Evolutionary conservation across 2,113 vertebrate species (phyloP), one percentile per base, ranked within the genome.

Genomic region (Carettochelys insculpta): DNA sequence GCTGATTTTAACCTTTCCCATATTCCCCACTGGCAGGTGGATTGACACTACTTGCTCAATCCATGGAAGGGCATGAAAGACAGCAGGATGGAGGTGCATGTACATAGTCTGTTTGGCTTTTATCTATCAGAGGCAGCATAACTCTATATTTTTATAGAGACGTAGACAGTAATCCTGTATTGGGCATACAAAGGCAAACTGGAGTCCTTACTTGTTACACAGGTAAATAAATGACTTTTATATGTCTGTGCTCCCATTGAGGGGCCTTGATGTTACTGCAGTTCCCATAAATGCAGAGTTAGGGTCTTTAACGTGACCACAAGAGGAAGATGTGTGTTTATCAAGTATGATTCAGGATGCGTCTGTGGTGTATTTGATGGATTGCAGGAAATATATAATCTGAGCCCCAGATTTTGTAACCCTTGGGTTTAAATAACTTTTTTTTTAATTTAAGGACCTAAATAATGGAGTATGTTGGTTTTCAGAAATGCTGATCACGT

Each of bases 1-100:
- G 61, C 58, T n/a, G 48, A n/a, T 82, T 75, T 0, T 0, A 1
- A 0, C 47, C n/a, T 38, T 20, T 5, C n/a, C n/a, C n/a, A 9
- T 38, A 68, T 47, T n/a, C n/a, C 10, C 16, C 75, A 16, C 86
- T 82, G 29, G 73, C 25, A 58, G 3, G 22, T 4, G 80, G 17
- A 56, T 47, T 47, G 6, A 61, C 38, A 6, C 73, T n/a, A 5
- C 51, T 0, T 2, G 0, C 4, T 45, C 81, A 25, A 4, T 75
- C 80, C 85, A 34, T 48, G 47, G 34, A 8, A 24, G 38, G 77
- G 45, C 6, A 0, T 2, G 20, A 48, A 79, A 58, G 41, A 41
- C 41, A 45, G 50, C 5, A 1, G 0, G 22, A 45, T 31, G 8
- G 68, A 16, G 24, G 4, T 1, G 51, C 38, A 20, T 56, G 10